A percentile compares a stretch with the other conserved stretches of the same genome.
These are phyloP conservation scores for Cremastinae sp. DNA, from an alignment of 2,888 invertebrate genomes.

Conservation along the genomic window DNA sequence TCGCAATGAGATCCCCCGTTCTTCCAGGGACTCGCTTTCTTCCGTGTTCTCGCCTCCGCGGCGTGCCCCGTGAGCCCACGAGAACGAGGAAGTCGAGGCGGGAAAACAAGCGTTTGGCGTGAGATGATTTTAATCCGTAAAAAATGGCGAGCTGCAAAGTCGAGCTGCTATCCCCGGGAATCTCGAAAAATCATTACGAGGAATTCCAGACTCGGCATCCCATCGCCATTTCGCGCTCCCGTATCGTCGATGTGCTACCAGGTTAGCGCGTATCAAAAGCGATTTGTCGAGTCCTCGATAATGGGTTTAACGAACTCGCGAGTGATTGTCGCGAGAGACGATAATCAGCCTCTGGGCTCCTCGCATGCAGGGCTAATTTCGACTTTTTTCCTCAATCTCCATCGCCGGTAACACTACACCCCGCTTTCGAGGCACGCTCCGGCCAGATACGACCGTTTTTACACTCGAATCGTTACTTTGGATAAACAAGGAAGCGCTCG, in stretches of 20 bases:
- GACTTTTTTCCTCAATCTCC: neutral
- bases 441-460: slow-evolving; percentile 9
- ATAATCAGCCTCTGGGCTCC: neutral
- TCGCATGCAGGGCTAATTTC: neutral
- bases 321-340: slow-evolving; percentile 2
- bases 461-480: neutral
- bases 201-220: neutral
- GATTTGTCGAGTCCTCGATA: neutral
- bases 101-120: slow-evolving; percentile 35
- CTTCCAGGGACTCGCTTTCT: slow-evolving; percentile 16
- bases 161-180: slow-evolving; percentile 23
- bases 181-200: slow-evolving; percentile 14
- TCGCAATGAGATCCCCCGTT: slow-evolving; percentile 18
- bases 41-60: slow-evolving; percentile 43
- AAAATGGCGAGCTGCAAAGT: slow-evolving; percentile 15
- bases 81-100: slow-evolving; percentile 56
- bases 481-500: slow-evolving; percentile 39
- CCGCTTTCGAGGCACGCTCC: neutral
- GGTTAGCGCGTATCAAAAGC: neutral
- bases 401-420: neutral
- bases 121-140: slow-evolving; percentile 48
- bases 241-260: neutral
- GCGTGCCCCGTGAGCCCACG: slow-evolving; percentile 20
- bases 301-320: slow-evolving; percentile 15
- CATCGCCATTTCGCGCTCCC: neutral